Percentiles rank a stretch among this genome's conserved stretches.
Conservation (phyloP, 53 echinoderm and acorn worm genomes). For the Mesocentrotus franciscanus region DNA sequence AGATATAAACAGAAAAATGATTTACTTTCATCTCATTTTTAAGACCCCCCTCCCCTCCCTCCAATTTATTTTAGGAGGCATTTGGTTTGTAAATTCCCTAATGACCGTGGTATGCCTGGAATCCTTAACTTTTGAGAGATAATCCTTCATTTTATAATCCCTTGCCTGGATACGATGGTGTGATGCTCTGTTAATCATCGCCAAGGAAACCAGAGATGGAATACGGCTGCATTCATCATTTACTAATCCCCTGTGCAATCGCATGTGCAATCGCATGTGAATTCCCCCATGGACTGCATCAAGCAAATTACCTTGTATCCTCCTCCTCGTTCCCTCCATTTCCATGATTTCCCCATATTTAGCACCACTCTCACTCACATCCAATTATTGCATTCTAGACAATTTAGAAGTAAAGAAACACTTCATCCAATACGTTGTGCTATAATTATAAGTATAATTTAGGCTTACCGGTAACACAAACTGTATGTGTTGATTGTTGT, state of each 20-base stretch:
- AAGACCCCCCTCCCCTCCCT: background rate
- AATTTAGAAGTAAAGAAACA: background rate
- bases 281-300: constrained; percentile 34
- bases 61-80: background rate
- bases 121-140: background rate
- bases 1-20: background rate
- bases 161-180: background rate
- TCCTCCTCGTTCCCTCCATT: background rate
- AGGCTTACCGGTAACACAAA: background rate
- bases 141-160: background rate
- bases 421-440: background rate
- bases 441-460: background rate
- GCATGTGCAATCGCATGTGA: background rate
- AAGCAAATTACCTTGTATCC: constrained; percentile 43
- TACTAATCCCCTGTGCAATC: background rate
- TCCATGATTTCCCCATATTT: background rate
- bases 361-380: background rate
- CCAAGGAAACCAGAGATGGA: constrained; percentile 17
- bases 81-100: background rate
- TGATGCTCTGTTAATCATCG: constrained; percentile 57
- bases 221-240: constrained; percentile 35
- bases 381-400: background rate
- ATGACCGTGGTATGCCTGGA: background rate
- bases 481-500: background rate
- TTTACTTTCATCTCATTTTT: background rate